Percentiles rank a stretch among this genome's conserved stretches.
Conservation (phyloP, 2,797 vertebrate species). For the Phalloptychus januarius region DNA sequence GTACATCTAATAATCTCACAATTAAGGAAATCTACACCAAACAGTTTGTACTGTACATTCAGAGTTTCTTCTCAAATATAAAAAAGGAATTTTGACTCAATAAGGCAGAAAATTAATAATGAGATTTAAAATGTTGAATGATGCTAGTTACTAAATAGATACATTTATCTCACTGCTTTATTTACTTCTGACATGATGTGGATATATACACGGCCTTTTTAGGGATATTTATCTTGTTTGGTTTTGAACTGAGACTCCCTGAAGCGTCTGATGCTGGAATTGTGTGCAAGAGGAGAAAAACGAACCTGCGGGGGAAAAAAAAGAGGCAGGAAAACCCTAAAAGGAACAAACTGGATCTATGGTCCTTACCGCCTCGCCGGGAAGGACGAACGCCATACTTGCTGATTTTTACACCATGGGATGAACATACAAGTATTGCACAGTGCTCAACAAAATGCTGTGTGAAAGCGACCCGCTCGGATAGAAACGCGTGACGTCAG, state of each 20-base stretch:
- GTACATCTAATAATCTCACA: constrained; percentile 81
- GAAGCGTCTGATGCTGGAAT: constrained; percentile 78
- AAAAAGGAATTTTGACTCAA: constrained; percentile 68
- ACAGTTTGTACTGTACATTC: constrained; percentile 84
- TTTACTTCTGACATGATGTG: constrained; percentile 75
- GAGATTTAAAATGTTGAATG: constrained; percentile 56
- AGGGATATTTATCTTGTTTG: constrained; percentile 62
- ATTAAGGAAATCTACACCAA: constrained; percentile 72
- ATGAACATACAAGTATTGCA: constrained; percentile 89
- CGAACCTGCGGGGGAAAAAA: constrained; percentile 41
- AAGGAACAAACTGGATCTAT: constrained; percentile 68
- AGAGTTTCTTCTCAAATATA: constrained; percentile 81
- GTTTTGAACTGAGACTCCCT: constrained; percentile 75
- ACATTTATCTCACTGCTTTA: constrained; percentile 69
- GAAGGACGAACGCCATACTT: constrained; percentile 62
- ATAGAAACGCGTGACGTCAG: constrained; percentile 23
- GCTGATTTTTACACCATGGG: constrained; percentile 74
- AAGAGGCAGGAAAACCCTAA: constrained; percentile 62
- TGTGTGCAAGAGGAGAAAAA: constrained; percentile 73
- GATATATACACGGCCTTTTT: constrained; percentile 75
- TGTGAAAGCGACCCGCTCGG: constrained; percentile 82
- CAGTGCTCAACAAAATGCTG: constrained; percentile 97
- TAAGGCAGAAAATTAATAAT: constrained; percentile 53
- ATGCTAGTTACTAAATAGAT: constrained; percentile 49
- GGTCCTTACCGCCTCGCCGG: constrained; percentile 69